A percentile compares a stretch with the other conserved stretches of the same genome.
Evolutionary conservation across 2,888 invertebrate genomes (phyloP).

Genomic region (Phortica magna): DNA sequence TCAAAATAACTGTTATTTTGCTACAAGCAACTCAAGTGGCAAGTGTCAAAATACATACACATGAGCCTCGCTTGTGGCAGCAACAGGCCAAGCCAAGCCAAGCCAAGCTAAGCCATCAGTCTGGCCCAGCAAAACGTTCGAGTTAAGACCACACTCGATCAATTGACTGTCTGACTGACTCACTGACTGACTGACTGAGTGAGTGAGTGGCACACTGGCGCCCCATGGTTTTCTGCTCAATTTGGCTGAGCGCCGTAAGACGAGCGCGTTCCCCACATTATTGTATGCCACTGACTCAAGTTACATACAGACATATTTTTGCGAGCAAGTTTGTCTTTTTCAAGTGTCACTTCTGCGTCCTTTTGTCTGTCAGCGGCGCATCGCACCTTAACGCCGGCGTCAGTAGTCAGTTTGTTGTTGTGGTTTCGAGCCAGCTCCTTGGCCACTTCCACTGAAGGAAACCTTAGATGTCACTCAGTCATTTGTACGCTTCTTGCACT

Average conservation of each 20-base stretch:
- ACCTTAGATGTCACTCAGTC: constrained; percentile 24
- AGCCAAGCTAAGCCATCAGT: neutral
- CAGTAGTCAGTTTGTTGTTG: neutral
- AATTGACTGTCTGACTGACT: neutral
- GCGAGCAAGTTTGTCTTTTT: constrained; percentile 48
- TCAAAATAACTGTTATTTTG: constrained; percentile 69
- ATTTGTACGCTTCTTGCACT: neutral
- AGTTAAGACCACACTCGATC: neutral
- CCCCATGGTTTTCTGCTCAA: constrained; percentile 77
- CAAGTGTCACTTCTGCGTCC: neutral
- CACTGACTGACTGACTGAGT: neutral
- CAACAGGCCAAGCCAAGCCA: constrained; percentile 35
- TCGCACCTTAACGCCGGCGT: neutral
- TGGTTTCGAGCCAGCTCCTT: neutral
- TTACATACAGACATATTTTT: constrained; percentile 50
- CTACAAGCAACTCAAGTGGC: constrained; percentile 41
- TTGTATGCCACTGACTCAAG: constrained; percentile 49
- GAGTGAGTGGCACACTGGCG: constrained; percentile 58
- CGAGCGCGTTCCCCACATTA: constrained; percentile 35
- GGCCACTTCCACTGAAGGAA: constrained; percentile 17
- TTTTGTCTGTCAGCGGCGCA: neutral
- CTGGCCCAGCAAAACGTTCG: neutral
- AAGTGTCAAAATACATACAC: constrained; percentile 68
- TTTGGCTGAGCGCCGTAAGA: constrained; percentile 52
- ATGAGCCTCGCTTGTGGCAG: constrained; percentile 28